phyloP scores from a whole-genome alignment of 1,140 invertebrate genomes.

The Camponotus vicinus region DNA sequence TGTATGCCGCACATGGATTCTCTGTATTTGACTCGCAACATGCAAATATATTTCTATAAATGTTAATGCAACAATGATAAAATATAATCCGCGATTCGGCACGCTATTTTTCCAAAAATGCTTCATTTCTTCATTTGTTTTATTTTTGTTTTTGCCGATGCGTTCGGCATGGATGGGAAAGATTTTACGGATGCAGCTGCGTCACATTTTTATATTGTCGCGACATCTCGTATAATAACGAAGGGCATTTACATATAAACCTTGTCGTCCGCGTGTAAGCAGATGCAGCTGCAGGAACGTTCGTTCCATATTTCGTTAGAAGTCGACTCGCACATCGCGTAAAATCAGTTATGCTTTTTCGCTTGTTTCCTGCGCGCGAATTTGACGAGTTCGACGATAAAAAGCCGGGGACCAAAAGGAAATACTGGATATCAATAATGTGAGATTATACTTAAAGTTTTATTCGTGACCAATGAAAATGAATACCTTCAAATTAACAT shows the following conservation, averaged over 20 bases:
- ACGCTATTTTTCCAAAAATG: background rate
- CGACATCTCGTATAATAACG: conserved; percentile 53
- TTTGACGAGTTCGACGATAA: background rate
- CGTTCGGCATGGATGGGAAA: background rate
- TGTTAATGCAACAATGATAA: conserved; percentile 30
- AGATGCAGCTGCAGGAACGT: background rate
- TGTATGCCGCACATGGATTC: background rate
- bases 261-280: conserved; percentile 1
- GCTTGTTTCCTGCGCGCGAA: conserved; percentile 14
- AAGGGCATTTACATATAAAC: conserved; percentile 45
- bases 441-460: conserved; percentile 2
- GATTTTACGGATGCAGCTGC: conserved; percentile 37
- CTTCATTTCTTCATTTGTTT: background rate
- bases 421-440: background rate
- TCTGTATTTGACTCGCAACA: background rate
- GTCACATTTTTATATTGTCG: conserved; percentile 55
- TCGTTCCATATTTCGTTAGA: conserved; percentile 46
- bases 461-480: background rate
- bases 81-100: conserved; percentile 38
- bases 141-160: background rate
- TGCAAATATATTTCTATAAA: conserved; percentile 11
- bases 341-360: conserved; percentile 1
- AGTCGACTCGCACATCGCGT: conserved; percentile 21
- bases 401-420: background rate
- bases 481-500: background rate